Evolutionary conservation across 2,888 invertebrate species (phyloP), one percentile per base, ranked within the genome.

Genomic region (Sarcophaga carnaria): DNA sequence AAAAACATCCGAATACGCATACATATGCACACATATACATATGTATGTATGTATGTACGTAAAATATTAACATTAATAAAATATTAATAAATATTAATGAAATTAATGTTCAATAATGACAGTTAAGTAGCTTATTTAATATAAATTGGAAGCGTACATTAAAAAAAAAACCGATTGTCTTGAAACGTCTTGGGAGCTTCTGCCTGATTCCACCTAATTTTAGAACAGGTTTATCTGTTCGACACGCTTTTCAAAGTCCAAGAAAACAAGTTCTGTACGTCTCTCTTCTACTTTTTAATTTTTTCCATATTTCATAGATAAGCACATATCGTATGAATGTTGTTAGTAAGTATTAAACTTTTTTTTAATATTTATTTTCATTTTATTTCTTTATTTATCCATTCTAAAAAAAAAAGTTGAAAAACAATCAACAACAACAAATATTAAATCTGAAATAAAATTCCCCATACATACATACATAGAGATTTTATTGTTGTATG

Each of bases 301-400:
- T 37, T 8, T 37, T 37, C 5, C 27, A 27, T 27, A 6, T 8
- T 37, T 10, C 37, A 37, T 37, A 37, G 37, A 37, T 37, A 37
- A 37, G 37, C 37, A 37, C 10, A 37, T 2, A 10, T 37, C 10
- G 37, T 10, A 37, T 37, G 37, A 37, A 37, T 37, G 2, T 37
- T 37, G 8, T 37, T 62, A 60, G 14, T 22, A 47, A 47, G 22
- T 47, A 8, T 37, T 37, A 37, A 37, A 37, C 8, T 37, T 14
- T 63, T 20, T 22, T 62, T 27, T 64, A 59, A 59, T 25, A 54
- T 59, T 71, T 59, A 27, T 63, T 75, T 63, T 14, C n/a, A 75
- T 49, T 25, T 75, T 17, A 49, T 75, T 64, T 64, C 45, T 63
- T 75, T 75, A 64, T 64, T 25, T 64, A 64, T 49, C 64, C 47